Evolutionary conservation across 2,797 vertebrate species (phyloP).

Genomic region (Hoplostethus atlanticus): DNA sequence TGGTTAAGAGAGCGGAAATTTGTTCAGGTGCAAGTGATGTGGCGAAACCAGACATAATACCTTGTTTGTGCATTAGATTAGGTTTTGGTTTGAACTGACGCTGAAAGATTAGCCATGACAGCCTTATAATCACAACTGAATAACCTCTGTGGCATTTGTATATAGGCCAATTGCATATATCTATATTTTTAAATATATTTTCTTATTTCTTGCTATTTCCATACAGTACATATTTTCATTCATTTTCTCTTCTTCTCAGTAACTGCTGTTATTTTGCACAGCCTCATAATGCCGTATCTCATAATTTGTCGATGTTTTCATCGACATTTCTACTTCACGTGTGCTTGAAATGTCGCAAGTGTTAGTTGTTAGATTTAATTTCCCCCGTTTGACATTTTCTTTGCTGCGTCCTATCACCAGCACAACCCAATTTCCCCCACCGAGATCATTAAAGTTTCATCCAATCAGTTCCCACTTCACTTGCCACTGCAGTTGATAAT

Average conservation of each 20-base stretch:
- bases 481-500: background rate
- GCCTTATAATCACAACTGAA: too few species aligned
- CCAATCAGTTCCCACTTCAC: constrained; percentile 1
- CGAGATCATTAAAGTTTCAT: constrained; percentile 1
- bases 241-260: background rate
- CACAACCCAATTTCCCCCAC: too few species aligned
- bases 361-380: background rate
- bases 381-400: background rate
- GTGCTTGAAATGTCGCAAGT: too few species aligned
- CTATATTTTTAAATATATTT: too few species aligned
- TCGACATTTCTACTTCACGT: too few species aligned
- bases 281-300: too few species aligned
- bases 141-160: too few species aligned
- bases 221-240: too few species aligned
- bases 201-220: too few species aligned
- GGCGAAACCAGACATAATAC: constrained; percentile 21
- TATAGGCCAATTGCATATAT: too few species aligned
- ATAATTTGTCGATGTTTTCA: too few species aligned
- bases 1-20: background rate
- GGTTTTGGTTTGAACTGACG: constrained; percentile 8
- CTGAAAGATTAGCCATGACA: constrained; percentile 1
- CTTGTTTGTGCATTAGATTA: constrained; percentile 15
- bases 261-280: too few species aligned
- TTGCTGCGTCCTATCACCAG: background rate
- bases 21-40: background rate